phyloP scores from a whole-genome alignment of 2,113 vertebrate species.

The Centropristis striata region DNA sequence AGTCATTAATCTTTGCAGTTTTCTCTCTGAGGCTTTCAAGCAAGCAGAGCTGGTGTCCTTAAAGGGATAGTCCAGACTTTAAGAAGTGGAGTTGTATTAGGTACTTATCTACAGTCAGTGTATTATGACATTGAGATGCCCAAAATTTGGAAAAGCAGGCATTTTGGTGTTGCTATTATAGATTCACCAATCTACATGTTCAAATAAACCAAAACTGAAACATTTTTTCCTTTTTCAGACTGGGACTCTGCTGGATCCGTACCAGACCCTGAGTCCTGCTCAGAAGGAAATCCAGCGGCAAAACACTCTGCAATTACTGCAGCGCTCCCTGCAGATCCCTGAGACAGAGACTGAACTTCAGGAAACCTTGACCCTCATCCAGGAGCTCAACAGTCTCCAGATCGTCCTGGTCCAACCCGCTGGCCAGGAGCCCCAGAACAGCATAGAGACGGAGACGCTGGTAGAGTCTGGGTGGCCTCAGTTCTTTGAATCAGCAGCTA shows the following conservation, averaged over 20 bases:
- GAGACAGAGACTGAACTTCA: slow-evolving; percentile 94
- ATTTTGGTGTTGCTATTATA: no score
- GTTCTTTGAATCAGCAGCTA: slow-evolving; percentile 92
- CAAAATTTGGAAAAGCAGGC: no score
- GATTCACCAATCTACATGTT: no score
- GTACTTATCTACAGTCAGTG: no score
- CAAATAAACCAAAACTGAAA: no score
- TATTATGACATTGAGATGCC: no score
- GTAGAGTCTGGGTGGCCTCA: slow-evolving; percentile 94
- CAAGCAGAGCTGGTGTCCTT: not conserved
- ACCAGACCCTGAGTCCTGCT: slow-evolving; percentile 84
- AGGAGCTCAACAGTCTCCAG: slow-evolving; percentile 93
- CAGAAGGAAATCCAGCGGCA: slow-evolving; percentile 94
- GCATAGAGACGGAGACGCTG: slow-evolving; percentile 69
- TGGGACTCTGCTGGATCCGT: slow-evolving; percentile 83
- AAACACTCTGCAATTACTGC: slow-evolving; percentile 92
- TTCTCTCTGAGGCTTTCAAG: not conserved
- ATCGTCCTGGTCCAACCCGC: slow-evolving; percentile 89
- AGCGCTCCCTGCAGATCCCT: slow-evolving; percentile 91
- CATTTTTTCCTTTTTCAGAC: slow-evolving; percentile 37
- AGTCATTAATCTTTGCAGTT: slow-evolving; percentile 15
- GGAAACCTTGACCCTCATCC: slow-evolving; percentile 92
- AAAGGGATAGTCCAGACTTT: no score
- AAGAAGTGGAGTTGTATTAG: no score
- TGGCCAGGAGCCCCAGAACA: slow-evolving; percentile 54